Conservation (phyloP, 2,888 invertebrate genomes). For the Bellardia bayeri region DNA sequence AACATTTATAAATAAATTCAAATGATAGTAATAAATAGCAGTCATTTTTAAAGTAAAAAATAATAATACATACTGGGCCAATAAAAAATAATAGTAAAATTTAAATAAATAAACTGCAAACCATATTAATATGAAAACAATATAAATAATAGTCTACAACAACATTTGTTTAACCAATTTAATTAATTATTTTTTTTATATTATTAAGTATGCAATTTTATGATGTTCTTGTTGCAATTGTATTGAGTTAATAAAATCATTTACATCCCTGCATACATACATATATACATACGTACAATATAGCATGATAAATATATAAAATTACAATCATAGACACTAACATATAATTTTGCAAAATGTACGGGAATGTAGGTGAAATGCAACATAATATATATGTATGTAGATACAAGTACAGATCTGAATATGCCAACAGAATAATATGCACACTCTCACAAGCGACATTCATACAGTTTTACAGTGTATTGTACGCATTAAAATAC, state of each 20-base stretch:
- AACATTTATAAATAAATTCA: not conserved
- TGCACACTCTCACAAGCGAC: not conserved
- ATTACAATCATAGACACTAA: not conserved
- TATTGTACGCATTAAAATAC: conserved; percentile 46
- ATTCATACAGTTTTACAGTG: conserved; percentile 6
- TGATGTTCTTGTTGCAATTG: conserved; percentile 23
- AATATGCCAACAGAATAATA: not conserved
- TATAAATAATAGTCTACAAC: conserved; percentile 7
- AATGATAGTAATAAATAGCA: not conserved
- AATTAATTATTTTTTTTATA: conserved; percentile 55
- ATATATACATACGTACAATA: conserved; percentile 6
- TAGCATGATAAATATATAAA: conserved; percentile 20
- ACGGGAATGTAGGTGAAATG: not conserved
- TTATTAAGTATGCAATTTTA: conserved; percentile 31
- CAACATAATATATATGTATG: not conserved
- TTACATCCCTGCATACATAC: conserved; percentile 22
- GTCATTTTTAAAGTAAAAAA: not conserved
- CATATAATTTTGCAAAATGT: not conserved
- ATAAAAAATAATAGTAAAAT: conserved; percentile 18
- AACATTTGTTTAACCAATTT: conserved; percentile 46
- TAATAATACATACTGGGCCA: not conserved
- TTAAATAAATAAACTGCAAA: not conserved
- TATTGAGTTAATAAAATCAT: conserved; percentile 62
- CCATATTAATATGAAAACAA: conserved; percentile 1
- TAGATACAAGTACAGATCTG: conserved; percentile 1